Evolutionary conservation across 2,888 invertebrate species (phyloP).

Genomic region (Tiliacea aurago): DNA sequence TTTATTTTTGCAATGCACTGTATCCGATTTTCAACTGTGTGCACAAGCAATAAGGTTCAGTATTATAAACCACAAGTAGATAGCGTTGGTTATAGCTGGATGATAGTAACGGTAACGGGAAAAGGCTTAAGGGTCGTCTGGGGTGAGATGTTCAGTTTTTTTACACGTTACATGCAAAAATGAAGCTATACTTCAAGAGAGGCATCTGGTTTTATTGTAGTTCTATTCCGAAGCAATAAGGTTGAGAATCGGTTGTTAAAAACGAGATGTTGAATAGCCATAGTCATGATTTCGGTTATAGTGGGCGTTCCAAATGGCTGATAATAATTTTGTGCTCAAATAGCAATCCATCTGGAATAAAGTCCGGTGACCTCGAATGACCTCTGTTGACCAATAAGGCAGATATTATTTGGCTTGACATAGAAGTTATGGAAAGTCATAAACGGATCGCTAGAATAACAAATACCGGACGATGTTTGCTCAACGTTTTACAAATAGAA

Average conservation of each 20-base stretch:
- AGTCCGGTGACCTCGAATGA: conserved; percentile 11
- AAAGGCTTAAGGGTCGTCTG: conserved; percentile 68
- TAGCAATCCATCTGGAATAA: conserved; percentile 16
- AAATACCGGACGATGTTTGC: conserved; percentile 28
- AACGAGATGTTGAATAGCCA: conserved; percentile 1
- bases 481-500: conserved; percentile 4
- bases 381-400: conserved; percentile 17
- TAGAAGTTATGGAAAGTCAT: background rate
- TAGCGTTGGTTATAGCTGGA: conserved; percentile 56
- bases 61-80: conserved; percentile 22
- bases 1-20: conserved; percentile 49
- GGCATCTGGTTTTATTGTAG: conserved; percentile 44
- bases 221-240: conserved; percentile 32
- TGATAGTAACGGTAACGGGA: conserved; percentile 70
- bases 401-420: conserved; percentile 21
- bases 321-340: conserved; percentile 38
- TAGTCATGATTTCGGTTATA: conserved; percentile 35
- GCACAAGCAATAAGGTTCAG: conserved; percentile 25
- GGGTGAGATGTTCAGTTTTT: conserved; percentile 67
- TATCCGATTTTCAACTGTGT: conserved; percentile 42
- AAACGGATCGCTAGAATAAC: conserved; percentile 6
- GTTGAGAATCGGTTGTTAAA: conserved; percentile 25
- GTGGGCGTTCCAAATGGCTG: conserved; percentile 31
- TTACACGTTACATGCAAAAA: conserved; percentile 56
- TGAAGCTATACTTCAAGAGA: conserved; percentile 49